phyloP scores from a whole-genome alignment of 2,113 vertebrate species.

The Barnardius zonarius region DNA sequence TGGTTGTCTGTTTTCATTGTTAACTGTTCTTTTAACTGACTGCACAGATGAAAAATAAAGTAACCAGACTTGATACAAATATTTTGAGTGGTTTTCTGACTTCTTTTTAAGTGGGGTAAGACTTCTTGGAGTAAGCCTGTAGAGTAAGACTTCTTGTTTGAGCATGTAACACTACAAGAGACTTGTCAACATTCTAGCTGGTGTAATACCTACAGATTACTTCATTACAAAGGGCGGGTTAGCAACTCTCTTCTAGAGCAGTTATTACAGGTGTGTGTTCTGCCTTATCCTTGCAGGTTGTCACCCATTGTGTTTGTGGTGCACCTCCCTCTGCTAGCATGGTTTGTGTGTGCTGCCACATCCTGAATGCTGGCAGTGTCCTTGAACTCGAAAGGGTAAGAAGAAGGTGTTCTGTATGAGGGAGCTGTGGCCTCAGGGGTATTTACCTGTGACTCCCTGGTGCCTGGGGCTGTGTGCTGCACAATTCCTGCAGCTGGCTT shows the following conservation, averaged over 20 bases:
- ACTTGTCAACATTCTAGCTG: not conserved
- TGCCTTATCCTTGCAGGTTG: not conserved
- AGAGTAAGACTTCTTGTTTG: not conserved
- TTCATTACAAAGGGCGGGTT: not conserved
- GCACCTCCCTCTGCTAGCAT: not conserved
- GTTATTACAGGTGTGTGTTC: not conserved
- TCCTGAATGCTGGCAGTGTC: not conserved
- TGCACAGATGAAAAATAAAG: slow-evolving; percentile 65
- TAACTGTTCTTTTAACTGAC: slow-evolving; percentile 64
- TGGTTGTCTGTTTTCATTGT: slow-evolving; percentile 51
- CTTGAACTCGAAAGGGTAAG: not conserved
- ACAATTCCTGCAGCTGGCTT: not conserved
- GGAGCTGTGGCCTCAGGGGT: not conserved
- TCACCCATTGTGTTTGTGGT: rapidly evolving
- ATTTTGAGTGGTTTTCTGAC: not conserved
- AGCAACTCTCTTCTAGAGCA: not conserved
- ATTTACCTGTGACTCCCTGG: not conserved
- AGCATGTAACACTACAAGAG: not conserved
- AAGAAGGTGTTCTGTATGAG: rapidly evolving
- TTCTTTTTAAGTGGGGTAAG: not conserved
- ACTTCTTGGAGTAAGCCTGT: not conserved
- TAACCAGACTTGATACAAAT: slow-evolving; percentile 25
- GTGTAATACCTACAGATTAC: not conserved
- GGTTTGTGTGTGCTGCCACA: not conserved
- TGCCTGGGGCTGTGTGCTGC: not conserved